Evolutionary conservation across 2,797 vertebrate species (phyloP).

Genomic region (Steatocranus sp.): DNA sequence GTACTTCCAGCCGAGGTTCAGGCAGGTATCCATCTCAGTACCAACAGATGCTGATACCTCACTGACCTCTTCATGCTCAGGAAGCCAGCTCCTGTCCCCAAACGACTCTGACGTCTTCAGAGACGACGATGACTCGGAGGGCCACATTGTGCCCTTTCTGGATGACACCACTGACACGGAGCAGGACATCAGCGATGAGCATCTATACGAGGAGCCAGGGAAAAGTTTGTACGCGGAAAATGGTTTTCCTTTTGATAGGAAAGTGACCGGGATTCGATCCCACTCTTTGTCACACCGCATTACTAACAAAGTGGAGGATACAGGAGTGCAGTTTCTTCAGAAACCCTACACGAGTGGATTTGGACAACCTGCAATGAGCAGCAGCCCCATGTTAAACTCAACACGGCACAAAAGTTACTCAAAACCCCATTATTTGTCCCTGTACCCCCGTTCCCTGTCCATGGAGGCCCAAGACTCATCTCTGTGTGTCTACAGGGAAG

Average conservation of each 20-base stretch:
- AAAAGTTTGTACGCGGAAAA: conserved; percentile 63
- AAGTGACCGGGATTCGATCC: conserved; percentile 70
- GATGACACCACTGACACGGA: conserved; percentile 62
- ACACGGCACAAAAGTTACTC: conserved; percentile 44
- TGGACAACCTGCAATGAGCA: conserved; percentile 54
- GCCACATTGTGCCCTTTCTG: conserved; percentile 61
- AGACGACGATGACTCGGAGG: conserved; percentile 58
- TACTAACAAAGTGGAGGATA: conserved; percentile 74
- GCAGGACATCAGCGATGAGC: conserved; percentile 63
- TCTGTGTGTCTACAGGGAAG: conserved; percentile 71
- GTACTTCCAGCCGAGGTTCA: conserved; percentile 51
- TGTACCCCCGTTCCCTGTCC: conserved; percentile 87
- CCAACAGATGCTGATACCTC: conserved; percentile 51
- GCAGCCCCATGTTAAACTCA: conserved; percentile 72
- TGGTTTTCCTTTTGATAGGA: conserved; percentile 70
- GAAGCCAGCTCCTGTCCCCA: conserved; percentile 53
- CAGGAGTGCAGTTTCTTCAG: conserved; percentile 63
- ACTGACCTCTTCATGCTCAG: conserved; percentile 54
- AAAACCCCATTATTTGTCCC: conserved; percentile 82
- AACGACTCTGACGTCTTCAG: conserved; percentile 48
- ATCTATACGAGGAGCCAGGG: conserved; percentile 75
- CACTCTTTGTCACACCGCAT: conserved; percentile 79
- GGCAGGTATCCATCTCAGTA: conserved; percentile 59
- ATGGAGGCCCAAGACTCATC: conserved; percentile 82
- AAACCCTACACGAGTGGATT: conserved; percentile 48